Evolutionary conservation across 2,797 vertebrate genomes (phyloP).

Genomic region (Enteromius radiatus): DNA sequence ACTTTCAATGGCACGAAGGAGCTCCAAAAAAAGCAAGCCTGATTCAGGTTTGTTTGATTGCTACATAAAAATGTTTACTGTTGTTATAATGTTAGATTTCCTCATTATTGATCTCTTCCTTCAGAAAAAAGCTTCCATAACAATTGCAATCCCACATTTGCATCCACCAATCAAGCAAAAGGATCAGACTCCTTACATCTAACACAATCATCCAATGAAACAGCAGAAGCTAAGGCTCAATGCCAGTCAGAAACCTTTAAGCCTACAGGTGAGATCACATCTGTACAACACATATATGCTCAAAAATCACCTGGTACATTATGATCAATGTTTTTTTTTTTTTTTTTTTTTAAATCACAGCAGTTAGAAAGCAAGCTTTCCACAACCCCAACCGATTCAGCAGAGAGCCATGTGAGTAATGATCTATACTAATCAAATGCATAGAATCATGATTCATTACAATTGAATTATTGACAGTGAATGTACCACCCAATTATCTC

Average conservation of each 20-base stretch:
- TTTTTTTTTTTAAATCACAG: slow-evolving; percentile 62
- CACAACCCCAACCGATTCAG: slow-evolving; percentile 85
- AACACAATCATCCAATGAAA: slow-evolving; percentile 56
- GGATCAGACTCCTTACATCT: slow-evolving; percentile 65
- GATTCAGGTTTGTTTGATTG: slow-evolving; percentile 70
- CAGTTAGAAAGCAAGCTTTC: slow-evolving; percentile 79
- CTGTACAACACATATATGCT: slow-evolving; percentile 71
- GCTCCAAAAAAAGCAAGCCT: slow-evolving; percentile 77
- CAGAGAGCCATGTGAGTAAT: slow-evolving; percentile 83
- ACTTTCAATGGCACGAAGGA: slow-evolving; percentile 76
- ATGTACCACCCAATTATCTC: background rate
- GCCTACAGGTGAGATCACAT: slow-evolving; percentile 63
- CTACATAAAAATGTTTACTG: background rate
- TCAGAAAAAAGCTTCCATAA: slow-evolving; percentile 39
- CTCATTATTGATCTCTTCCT: slow-evolving; percentile 8
- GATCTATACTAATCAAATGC: background rate
- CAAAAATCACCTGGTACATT: background rate
- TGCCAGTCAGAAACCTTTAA: slow-evolving; percentile 66
- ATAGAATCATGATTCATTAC: background rate
- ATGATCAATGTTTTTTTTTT: background rate
- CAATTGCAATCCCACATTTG: slow-evolving; percentile 69
- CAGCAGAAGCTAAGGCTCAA: slow-evolving; percentile 62
- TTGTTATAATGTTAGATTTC: background rate
- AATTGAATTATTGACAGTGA: background rate
- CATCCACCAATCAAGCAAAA: slow-evolving; percentile 58